Evolutionary conservation across 1,140 invertebrate genomes (phyloP).

Genomic region (Leptestheria dahalacensis): DNA sequence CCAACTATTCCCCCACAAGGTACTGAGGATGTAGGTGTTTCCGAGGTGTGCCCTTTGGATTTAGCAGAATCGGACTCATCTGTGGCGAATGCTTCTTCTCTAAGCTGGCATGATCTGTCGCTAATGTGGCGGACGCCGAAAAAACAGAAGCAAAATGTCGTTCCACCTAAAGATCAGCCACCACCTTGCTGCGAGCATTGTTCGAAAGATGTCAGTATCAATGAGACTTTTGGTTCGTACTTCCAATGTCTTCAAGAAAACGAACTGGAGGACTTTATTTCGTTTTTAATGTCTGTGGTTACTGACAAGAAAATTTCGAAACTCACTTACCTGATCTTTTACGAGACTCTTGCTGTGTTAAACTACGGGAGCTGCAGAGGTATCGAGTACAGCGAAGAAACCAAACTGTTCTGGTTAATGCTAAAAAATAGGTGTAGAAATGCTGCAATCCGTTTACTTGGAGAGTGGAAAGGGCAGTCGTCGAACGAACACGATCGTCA

Average conservation of each 20-base stretch:
- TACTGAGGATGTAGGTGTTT: too few relatives aligned
- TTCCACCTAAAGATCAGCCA: neutral
- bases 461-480: neutral
- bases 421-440: neutral
- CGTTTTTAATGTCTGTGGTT: neutral
- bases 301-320: neutral
- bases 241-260: neutral
- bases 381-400: neutral
- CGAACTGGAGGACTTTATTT: neutral
- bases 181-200: neutral
- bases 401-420: neutral
- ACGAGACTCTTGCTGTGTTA: neutral
- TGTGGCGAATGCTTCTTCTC: too few relatives aligned
- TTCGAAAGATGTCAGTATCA: neutral
- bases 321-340: neutral
- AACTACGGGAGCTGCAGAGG: neutral
- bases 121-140: neutral
- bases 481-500: neutral
- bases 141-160: neutral
- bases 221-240: neutral
- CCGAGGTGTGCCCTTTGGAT: too few relatives aligned
- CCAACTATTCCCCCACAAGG: too few relatives aligned
- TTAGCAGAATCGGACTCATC: too few relatives aligned
- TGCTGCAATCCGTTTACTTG: neutral
- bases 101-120: neutral